Evolutionary conservation across 2,888 invertebrate species (phyloP), one percentile per base, ranked within the genome.

Genomic region (Blomia tropicalis): DNA sequence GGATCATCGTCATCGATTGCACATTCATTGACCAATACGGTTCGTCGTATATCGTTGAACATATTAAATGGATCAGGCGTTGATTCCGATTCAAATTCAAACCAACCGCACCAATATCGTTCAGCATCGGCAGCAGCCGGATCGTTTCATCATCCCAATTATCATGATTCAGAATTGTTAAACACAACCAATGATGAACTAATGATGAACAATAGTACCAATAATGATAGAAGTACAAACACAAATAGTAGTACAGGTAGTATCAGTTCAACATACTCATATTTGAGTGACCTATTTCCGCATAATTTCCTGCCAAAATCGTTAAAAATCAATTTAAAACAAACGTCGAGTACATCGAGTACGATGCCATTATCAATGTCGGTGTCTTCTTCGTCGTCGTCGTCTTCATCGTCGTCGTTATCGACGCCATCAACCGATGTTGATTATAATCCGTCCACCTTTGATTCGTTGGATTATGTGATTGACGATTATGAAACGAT

Each of bases 1-100:
- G n/a, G n/a, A n/a, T n/a, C n/a, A n/a, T n/a, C n/a, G n/a, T n/a
- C n/a, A n/a, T n/a, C n/a, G n/a, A n/a, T n/a, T 36, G 36, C 36
- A 17, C 7, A 17, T 36, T 36, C 36, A 17, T n/a, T 47, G 7
- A 47, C 51, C 51, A 47, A n/a, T n/a, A 47, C 51, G 23, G 51
- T 47, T 27, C 51, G 51, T 11, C 51, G 51, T n/a, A 47, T 47
- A 11, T 47, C 51, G 51, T 27, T 47, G 51, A 47, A 47, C 51
- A 47, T 47, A 11, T n/a, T 47, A 7, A 47, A 47, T n/a, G n/a
- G 23, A 14, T 47, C 51, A 7, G n/a, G 23, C 14, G 7, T n/a
- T 7, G 51, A 7, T 14, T n/a, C n/a, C 7, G 51, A 22, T 7
- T 22, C 22, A 25, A 19, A 27, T n/a, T 17, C 36, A 7, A 36